These are phyloP conservation scores for Cherax destructor DNA, from an alignment of 1,140 invertebrate genomes.

Conservation along the genomic window DNA sequence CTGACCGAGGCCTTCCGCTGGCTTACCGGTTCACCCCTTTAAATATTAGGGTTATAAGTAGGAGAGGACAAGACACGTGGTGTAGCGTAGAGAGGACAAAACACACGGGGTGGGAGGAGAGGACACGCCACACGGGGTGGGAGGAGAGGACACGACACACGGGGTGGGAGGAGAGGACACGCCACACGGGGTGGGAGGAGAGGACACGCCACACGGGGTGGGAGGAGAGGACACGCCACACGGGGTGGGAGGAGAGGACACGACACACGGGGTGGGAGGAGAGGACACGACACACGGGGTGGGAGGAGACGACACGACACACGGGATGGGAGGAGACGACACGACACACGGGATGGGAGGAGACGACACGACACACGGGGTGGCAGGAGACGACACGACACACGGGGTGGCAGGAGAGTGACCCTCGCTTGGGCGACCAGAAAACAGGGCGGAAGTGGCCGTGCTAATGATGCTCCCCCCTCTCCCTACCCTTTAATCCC, in stretches of 20 bases:
- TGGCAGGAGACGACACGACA: background rate
- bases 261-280: background rate
- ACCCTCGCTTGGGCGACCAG: background rate
- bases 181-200: background rate
- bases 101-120: no score
- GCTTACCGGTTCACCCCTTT: no score
- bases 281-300: background rate
- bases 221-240: background rate
- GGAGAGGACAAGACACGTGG: no score
- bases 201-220: background rate
- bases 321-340: background rate
- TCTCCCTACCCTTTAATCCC: no score
- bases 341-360: background rate
- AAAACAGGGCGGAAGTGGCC: conserved; percentile 28
- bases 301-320: background rate
- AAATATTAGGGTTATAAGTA: no score
- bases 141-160: background rate
- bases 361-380: background rate
- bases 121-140: background rate
- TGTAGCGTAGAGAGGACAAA: no score
- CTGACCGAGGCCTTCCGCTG: no score
- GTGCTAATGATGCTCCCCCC: background rate
- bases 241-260: background rate
- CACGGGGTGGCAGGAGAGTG: background rate
- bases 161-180: background rate